Conservation (phyloP, 2,113 vertebrate genomes). For the Brachyhypopomus gauderio region DNA sequence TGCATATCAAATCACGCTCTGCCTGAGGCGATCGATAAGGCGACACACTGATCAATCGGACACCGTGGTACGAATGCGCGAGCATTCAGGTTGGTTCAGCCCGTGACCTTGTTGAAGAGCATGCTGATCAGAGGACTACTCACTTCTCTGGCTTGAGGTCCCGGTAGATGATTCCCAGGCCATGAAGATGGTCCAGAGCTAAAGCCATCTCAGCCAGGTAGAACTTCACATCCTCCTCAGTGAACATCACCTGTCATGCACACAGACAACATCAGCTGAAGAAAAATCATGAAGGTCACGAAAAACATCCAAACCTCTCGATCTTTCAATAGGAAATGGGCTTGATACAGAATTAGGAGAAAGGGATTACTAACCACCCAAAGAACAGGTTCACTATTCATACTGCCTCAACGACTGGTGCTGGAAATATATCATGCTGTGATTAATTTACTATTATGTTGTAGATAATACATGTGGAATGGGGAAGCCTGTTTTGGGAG, state of each 20-base stretch:
- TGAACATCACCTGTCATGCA: constrained; percentile 92
- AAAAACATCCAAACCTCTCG: neutral
- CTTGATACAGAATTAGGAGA: neutral
- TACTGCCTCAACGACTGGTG: neutral
- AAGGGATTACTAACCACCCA: neutral
- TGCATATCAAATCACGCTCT: no score
- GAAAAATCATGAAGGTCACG: neutral
- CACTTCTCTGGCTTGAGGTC: constrained; percentile 99
- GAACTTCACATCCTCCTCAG: constrained; percentile 98
- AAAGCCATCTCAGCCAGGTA: constrained; percentile 97
- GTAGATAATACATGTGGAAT: no score
- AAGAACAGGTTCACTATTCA: neutral
- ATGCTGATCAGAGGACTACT: constrained; percentile 31
- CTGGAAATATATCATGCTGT: neutral
- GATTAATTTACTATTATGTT: neutral
- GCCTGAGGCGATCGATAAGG: no score
- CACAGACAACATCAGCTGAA: neutral
- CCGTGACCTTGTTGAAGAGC: neutral
- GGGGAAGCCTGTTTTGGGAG: neutral
- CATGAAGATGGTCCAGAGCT: constrained; percentile 97
- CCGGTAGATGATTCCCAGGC: constrained; percentile 98
- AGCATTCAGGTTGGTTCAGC: no score
- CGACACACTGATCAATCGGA: no score
- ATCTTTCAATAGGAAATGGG: neutral
- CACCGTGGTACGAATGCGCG: no score